Evolutionary conservation across 2,113 vertebrate genomes (phyloP).

Genomic region (Turnix velox): DNA sequence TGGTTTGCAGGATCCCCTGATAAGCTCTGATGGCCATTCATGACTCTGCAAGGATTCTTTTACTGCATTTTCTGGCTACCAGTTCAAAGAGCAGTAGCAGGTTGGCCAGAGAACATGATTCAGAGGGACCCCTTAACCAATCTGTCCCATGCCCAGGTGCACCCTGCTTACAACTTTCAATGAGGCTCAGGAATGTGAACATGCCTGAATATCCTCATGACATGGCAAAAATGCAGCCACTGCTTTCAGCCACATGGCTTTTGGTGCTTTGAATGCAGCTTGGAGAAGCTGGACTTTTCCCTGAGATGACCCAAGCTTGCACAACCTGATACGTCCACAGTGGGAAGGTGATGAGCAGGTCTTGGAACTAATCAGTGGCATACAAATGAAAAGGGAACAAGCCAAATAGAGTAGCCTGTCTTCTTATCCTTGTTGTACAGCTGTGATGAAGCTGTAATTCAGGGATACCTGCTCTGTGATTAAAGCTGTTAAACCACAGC

Average conservation of each 20-base stretch:
- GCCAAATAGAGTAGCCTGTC: neutral
- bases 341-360: neutral
- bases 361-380: neutral
- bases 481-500: neutral
- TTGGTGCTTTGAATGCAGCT: neutral
- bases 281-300: neutral
- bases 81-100: neutral
- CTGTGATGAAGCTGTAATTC: neutral
- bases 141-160: neutral
- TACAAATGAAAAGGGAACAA: neutral
- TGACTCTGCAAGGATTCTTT: neutral
- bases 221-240: neutral
- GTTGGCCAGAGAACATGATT: neutral
- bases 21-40: neutral
- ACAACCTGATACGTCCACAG: neutral
- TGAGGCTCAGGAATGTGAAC: neutral
- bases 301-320: neutral
- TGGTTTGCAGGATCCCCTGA: neutral
- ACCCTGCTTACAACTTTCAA: neutral
- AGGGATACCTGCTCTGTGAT: neutral
- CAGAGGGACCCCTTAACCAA: neutral
- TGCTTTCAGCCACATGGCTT: rapidly evolving
- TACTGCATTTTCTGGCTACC: neutral
- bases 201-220: too few relatives aligned
- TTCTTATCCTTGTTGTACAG: neutral